These are phyloP conservation scores for Blastobasis adustella DNA, from an alignment of 2,888 invertebrate genomes.

Conservation along the genomic window DNA sequence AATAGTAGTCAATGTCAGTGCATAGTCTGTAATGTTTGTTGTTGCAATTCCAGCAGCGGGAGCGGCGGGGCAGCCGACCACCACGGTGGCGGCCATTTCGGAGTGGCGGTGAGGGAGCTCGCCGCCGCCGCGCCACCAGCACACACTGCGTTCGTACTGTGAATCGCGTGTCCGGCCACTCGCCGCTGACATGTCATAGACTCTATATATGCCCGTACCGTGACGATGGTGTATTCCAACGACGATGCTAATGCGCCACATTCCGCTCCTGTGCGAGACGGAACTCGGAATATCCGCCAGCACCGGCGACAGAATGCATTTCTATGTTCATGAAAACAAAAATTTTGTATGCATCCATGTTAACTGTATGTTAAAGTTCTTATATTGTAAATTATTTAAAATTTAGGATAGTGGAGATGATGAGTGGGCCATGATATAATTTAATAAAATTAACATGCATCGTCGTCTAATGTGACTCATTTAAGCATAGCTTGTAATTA, in stretches of 20 bases:
- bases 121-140: constrained; percentile 18
- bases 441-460: constrained; percentile 14
- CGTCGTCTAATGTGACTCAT: constrained; percentile 32
- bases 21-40: not conserved
- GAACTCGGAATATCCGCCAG: not conserved
- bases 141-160: constrained; percentile 15
- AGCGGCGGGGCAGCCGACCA: constrained; percentile 73
- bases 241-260: constrained; percentile 22
- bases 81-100: constrained; percentile 70
- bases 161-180: constrained; percentile 19
- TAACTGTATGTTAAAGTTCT: constrained; percentile 57
- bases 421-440: constrained; percentile 35
- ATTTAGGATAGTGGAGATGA: constrained; percentile 38
- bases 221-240: constrained; percentile 23
- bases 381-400: constrained; percentile 67
- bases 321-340: not conserved
- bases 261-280: constrained; percentile 12
- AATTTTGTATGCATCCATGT: constrained; percentile 56
- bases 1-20: too few relatives aligned
- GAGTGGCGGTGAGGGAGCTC: constrained; percentile 76
- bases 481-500: constrained; percentile 29
- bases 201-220: constrained; percentile 29
- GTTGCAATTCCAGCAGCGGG: constrained; percentile 37
- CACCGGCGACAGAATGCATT: too few relatives aligned
- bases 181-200: constrained; percentile 19